Conservation (phyloP, 1,140 invertebrate genomes). For the Eriosoma lanigerum region DNA sequence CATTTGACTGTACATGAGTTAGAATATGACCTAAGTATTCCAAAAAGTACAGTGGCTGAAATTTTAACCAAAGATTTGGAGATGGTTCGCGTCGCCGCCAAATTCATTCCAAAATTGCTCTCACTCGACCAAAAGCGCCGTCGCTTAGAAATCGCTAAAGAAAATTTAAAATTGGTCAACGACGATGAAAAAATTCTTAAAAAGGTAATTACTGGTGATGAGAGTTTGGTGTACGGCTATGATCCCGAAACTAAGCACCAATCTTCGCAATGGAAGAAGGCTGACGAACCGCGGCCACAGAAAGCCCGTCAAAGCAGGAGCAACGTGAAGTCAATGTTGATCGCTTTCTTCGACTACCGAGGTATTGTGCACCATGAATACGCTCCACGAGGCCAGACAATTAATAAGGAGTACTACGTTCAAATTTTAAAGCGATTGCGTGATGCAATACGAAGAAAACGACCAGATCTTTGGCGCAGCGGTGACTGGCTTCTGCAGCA, state of each 20-base stretch:
- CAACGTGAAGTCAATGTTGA: too few relatives aligned
- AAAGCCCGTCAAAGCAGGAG: too few relatives aligned
- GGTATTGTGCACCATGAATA: too few relatives aligned
- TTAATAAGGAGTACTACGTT: too few relatives aligned
- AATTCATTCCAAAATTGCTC: conserved; percentile 17
- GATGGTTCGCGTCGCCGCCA: neutral
- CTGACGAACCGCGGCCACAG: too few relatives aligned
- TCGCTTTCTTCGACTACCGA: too few relatives aligned
- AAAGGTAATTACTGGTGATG: conserved; percentile 50
- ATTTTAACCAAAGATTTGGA: conserved; percentile 21
- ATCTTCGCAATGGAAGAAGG: conserved; percentile 52
- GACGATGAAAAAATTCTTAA: conserved; percentile 28
- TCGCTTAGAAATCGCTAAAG: conserved; percentile 25
- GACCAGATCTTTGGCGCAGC: too few relatives aligned
- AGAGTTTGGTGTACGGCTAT: conserved; percentile 53
- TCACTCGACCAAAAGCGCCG: conserved; percentile 31
- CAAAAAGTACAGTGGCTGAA: neutral
- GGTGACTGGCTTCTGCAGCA: conserved; percentile 13
- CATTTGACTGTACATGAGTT: neutral
- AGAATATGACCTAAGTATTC: neutral
- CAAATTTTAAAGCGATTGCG: too few relatives aligned
- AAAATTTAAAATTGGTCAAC: neutral
- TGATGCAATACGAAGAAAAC: too few relatives aligned
- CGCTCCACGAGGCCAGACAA: too few relatives aligned
- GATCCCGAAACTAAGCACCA: conserved; percentile 54